These are phyloP conservation scores for Halcyon senegalensis DNA, from an alignment of 2,113 vertebrate genomes.

Conservation along the genomic window DNA sequence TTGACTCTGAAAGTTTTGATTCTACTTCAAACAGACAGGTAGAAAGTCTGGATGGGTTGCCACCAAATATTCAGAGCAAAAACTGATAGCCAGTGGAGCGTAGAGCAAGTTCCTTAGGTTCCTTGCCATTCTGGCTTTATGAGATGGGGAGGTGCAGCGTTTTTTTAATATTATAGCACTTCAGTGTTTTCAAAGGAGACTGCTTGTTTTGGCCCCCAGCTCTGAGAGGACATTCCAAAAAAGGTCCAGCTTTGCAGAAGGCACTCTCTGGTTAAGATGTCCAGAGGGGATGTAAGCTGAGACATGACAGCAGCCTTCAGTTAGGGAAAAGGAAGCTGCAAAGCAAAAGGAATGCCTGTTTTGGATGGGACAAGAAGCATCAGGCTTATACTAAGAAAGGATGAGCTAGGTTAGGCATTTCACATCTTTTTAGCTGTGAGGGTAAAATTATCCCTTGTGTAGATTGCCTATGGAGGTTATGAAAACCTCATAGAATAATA, in stretches of 20 bases:
- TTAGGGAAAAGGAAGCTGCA: neutral
- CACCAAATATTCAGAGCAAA: neutral
- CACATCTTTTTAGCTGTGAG: neutral
- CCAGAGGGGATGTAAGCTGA: neutral
- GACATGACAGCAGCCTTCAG: neutral
- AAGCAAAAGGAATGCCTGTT: neutral
- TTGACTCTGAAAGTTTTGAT: neutral
- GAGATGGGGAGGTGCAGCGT: neutral
- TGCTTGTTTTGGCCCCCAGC: neutral
- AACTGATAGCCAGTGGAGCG: neutral
- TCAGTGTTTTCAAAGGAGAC: neutral
- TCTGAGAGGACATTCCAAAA: neutral
- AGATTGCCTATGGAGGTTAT: neutral
- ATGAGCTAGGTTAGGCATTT: neutral
- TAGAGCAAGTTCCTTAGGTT: neutral
- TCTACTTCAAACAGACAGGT: neutral
- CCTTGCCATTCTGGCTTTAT: neutral
- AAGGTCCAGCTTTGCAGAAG: neutral
- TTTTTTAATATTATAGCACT: neutral
- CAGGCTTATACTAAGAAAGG: neutral
- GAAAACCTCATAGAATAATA: neutral
- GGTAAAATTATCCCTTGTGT: neutral
- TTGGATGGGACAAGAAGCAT: neutral
- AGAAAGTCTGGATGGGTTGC: neutral
- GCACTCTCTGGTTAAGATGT: neutral